Evolutionary conservation across 1,140 invertebrate genomes (phyloP).

Genomic region (Heterodera carotae): DNA sequence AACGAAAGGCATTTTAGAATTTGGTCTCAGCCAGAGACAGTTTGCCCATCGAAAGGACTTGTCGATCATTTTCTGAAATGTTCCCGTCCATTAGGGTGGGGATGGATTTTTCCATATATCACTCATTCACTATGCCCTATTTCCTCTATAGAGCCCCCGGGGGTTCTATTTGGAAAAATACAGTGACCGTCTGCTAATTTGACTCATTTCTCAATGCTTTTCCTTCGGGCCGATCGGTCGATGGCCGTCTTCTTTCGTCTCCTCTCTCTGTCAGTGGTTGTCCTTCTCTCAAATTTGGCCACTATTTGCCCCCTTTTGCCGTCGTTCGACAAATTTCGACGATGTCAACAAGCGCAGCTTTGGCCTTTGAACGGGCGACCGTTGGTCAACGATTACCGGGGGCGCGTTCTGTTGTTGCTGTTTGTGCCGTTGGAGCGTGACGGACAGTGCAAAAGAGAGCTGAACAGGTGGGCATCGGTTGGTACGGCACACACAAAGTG

Average conservation of each 20-base stretch:
- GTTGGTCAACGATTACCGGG: slow-evolving; percentile 29
- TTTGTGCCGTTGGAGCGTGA: slow-evolving; percentile 11
- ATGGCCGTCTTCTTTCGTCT: too few species aligned
- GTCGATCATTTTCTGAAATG: too few species aligned
- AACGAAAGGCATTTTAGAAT: too few species aligned
- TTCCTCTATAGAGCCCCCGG: too few species aligned
- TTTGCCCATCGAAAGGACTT: too few species aligned
- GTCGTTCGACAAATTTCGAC: neutral
- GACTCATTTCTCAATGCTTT: too few species aligned
- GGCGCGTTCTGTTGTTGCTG: slow-evolving; percentile 26
- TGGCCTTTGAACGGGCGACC: slow-evolving; percentile 32
- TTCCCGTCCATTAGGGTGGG: neutral
- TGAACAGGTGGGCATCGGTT: neutral
- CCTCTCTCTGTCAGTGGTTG: neutral
- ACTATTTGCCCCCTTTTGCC: neutral
- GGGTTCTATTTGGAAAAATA: too few species aligned
- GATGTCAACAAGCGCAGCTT: slow-evolving; percentile 16
- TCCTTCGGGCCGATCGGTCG: too few species aligned
- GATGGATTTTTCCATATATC: too few species aligned
- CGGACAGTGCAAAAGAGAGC: neutral
- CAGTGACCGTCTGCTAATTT: too few species aligned
- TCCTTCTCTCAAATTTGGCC: neutral
- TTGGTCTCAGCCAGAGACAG: too few species aligned
- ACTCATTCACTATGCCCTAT: too few species aligned
- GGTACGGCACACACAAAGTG: neutral